Conservation (phyloP, 1,140 invertebrate species). For the Drosophila biarmipes region DNA sequence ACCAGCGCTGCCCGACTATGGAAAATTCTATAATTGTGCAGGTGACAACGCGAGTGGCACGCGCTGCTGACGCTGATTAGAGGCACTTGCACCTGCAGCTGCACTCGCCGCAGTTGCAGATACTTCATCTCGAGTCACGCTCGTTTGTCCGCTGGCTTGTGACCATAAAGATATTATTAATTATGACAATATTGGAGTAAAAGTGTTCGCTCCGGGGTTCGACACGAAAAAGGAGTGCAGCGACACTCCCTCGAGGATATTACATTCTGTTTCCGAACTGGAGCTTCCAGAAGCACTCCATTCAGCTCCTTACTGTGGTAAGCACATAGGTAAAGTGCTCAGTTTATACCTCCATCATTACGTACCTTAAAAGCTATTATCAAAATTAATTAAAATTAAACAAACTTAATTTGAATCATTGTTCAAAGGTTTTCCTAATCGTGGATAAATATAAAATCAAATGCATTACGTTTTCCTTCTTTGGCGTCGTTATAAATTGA, state of each 20-base stretch:
- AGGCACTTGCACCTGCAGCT: conserved; percentile 12
- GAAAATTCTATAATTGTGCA: conserved; percentile 69
- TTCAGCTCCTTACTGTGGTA: conserved; percentile 9
- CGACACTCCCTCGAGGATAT: conserved; percentile 36
- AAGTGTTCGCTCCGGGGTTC: conserved; percentile 55
- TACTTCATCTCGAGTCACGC: conserved; percentile 42
- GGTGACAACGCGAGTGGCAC: conserved; percentile 68
- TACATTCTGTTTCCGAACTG: background rate
- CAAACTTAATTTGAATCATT: too few species aligned
- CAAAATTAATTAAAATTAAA: too few species aligned
- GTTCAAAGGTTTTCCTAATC: too few species aligned
- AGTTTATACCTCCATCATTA: background rate
- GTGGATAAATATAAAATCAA: too few species aligned
- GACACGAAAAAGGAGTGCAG: conserved; percentile 25
- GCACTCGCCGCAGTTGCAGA: conserved; percentile 15
- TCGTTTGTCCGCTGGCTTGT: conserved; percentile 34
- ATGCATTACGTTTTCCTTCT: too few species aligned
- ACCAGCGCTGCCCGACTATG: conserved; percentile 47
- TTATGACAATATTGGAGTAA: conserved; percentile 81
- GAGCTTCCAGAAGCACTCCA: background rate
- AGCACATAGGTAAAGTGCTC: background rate
- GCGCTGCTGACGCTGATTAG: conserved; percentile 73
- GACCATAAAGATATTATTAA: conserved; percentile 75
- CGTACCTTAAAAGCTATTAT: too few species aligned
- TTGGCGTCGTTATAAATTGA: too few species aligned